phyloP scores from a whole-genome alignment of 2,797 vertebrate species.

The Sebastiscus albofasciatus region DNA sequence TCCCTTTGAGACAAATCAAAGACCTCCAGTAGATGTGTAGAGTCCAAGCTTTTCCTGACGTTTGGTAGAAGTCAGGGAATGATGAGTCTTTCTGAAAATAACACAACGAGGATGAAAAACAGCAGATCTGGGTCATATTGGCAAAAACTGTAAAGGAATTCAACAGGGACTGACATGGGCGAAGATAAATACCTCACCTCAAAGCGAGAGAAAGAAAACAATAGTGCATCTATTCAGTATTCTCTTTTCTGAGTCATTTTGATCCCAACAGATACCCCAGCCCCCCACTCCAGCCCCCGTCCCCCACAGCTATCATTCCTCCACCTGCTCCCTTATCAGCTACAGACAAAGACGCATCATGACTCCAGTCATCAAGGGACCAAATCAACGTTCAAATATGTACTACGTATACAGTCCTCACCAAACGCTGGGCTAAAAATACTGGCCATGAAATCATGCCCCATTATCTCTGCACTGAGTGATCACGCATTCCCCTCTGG shows the following conservation, averaged over 20 bases:
- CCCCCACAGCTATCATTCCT: neutral
- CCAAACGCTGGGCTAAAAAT: slow-evolving; percentile 1
- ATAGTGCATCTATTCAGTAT: neutral
- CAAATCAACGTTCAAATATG: neutral
- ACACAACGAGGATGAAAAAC: neutral
- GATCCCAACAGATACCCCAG: neutral
- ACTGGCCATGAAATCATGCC: neutral
- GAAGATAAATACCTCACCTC: neutral
- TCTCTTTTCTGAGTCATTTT: neutral
- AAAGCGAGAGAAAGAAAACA: neutral
- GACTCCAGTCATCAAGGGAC: neutral
- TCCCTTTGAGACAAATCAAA: too few relatives aligned
- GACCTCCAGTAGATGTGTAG: neutral
- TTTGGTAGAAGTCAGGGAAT: neutral
- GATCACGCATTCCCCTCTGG: neutral
- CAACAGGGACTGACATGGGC: neutral
- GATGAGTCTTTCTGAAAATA: neutral
- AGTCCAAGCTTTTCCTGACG: neutral
- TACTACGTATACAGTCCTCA: neutral
- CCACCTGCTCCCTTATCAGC: neutral
- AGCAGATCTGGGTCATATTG: neutral
- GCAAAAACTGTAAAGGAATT: neutral
- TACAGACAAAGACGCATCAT: neutral
- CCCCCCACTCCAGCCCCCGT: neutral
- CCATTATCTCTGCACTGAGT: neutral